Evolutionary conservation across 2,888 invertebrate genomes (phyloP).

Genomic region (Heliconius hortense): DNA sequence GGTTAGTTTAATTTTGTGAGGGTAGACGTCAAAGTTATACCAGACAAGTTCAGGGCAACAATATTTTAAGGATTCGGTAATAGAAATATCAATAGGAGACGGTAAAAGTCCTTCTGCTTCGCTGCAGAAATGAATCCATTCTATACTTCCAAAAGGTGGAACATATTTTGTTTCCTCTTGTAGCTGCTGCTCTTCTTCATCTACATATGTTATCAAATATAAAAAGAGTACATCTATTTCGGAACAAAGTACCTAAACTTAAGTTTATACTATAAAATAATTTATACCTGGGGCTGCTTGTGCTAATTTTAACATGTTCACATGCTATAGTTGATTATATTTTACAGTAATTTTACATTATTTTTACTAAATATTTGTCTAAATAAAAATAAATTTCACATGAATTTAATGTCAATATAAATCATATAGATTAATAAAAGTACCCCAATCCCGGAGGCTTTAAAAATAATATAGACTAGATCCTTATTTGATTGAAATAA

Average conservation of each 20-base stretch:
- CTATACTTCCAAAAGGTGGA: conserved; percentile 58
- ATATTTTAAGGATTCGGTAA: conserved; percentile 64
- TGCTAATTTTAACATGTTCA: conserved; percentile 18
- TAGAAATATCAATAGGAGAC: conserved; percentile 68
- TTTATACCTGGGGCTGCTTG: neutral
- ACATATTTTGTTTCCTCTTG: conserved; percentile 47
- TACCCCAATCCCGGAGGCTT: neutral
- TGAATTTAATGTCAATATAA: neutral
- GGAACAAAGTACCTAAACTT: neutral
- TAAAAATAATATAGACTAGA: neutral
- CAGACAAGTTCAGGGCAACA: conserved; percentile 77
- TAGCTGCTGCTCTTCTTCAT: conserved; percentile 49
- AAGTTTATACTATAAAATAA: neutral
- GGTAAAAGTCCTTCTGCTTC: conserved; percentile 64
- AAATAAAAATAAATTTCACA: neutral
- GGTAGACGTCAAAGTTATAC: conserved; percentile 81
- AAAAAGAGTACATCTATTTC: neutral
- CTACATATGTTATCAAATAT: conserved; percentile 40
- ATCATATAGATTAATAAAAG: conserved; percentile 5
- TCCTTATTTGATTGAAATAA: neutral
- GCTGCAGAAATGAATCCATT: conserved; percentile 66
- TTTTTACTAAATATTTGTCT: neutral
- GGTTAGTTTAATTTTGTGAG: conserved; percentile 84
- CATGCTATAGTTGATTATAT: neutral
- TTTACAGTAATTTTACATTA: conserved; percentile 2